Evolutionary conservation across 2,888 invertebrate genomes (phyloP).

Genomic region (Mycogona germanica): DNA sequence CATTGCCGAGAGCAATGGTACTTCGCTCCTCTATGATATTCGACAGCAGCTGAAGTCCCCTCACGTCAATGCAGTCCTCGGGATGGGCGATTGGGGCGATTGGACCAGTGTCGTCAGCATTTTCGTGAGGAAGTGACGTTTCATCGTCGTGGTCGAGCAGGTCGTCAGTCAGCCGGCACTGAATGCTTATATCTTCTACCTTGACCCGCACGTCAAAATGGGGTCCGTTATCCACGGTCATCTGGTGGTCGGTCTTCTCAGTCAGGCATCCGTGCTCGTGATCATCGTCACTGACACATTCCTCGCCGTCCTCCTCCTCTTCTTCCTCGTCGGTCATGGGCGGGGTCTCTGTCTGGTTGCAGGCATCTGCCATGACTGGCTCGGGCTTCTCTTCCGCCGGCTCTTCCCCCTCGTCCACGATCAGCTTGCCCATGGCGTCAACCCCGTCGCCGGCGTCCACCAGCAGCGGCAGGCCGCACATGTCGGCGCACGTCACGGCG

Average conservation of each 20-base stretch:
- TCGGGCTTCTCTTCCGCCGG: constrained; percentile 12
- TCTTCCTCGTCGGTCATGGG: constrained; percentile 52
- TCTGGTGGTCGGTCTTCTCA: neutral
- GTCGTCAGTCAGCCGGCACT: constrained; percentile 11
- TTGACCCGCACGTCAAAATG: constrained; percentile 4
- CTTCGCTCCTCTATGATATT: constrained; percentile 74
- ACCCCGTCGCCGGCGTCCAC: neutral
- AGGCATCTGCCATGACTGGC: constrained; percentile 45
- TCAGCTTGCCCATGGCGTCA: constrained; percentile 4
- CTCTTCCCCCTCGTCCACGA: neutral
- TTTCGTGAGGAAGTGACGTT: neutral
- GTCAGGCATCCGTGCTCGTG: neutral
- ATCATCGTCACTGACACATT: neutral
- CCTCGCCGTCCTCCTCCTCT: constrained; percentile 4
- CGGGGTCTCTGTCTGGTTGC: constrained; percentile 68
- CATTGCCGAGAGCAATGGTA: constrained; percentile 30
- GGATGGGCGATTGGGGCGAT: neutral
- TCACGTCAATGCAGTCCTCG: constrained; percentile 14
- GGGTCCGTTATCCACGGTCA: neutral
- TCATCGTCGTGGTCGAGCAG: neutral
- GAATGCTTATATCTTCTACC: constrained; percentile 15
- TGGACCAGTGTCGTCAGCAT: too few species aligned
- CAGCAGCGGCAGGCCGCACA: constrained; percentile 10
- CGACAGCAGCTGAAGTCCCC: constrained; percentile 62
- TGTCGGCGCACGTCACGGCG: constrained; percentile 14